Evolutionary conservation across 2,113 vertebrate species (phyloP), one percentile per base, ranked within the genome.

Genomic region (Jacana jacana): DNA sequence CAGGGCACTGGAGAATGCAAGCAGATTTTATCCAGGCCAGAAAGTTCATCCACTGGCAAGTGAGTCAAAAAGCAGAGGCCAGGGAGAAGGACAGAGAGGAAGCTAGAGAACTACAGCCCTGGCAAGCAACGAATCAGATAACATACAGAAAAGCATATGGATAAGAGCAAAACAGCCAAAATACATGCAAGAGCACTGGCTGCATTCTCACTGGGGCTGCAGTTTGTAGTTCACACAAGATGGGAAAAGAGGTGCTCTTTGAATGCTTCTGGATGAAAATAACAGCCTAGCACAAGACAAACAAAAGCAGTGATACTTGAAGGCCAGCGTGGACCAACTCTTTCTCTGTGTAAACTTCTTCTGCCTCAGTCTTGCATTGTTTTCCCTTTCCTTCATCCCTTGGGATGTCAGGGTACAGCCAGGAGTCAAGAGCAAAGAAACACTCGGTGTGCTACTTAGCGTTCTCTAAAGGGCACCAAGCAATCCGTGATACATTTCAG

Each of bases 391-490:
- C 48, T 89, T 48, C 55, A 73, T 63, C 49, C n/a, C 58, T 46
- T 77, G 42, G 40, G 54, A 73, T 33, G 16, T 18, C 49, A 77
- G 35, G 28, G 33, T 51, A 49, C 39, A 90, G 51, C 10, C 42
- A 12, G 5, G 14, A 94, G 60, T 46, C 37, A 80, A 95, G 73
- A 95, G 55, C 49, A 93, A 75, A 86, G 82, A 87, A 95, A 76
- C 55, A 71, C 60, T 76, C 35, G 49, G 39, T 60, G 70, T 48
- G 1, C 52, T 97, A 61, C 39, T 97, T 89, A 96, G 75, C 69
- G 88, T 97, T 93, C 94, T 91, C 79, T 66, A 70, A 97, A 96
- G 87, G 83, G 81, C 92, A 72, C 40, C 4, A 40, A 54, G 76
- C 76, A 93, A 96, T 66, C 82, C 17, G 17, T 92, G 91, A 93